Percentiles rank a stretch among this genome's conserved stretches.
These are phyloP conservation scores for Cynaeus angustus DNA, from an alignment of 2,888 invertebrate genomes.

Conservation along the genomic window DNA sequence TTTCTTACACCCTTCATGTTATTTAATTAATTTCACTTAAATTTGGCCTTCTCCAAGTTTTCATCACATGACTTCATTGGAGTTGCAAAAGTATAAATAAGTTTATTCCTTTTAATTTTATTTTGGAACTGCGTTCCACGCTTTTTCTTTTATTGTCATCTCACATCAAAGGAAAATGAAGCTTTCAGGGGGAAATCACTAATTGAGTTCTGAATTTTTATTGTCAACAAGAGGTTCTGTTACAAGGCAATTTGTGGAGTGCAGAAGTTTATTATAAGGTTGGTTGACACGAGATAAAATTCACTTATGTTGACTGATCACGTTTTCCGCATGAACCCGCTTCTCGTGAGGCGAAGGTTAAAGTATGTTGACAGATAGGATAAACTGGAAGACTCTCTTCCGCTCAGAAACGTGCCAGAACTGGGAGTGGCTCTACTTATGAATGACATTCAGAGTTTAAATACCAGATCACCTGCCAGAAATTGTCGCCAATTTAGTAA, in stretches of 20 bases:
- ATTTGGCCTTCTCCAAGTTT: too few relatives aligned
- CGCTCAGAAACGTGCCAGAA: constrained; percentile 64
- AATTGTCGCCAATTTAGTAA: background rate
- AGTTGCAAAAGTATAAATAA: constrained; percentile 37
- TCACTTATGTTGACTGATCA: constrained; percentile 67
- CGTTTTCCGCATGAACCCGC: constrained; percentile 63
- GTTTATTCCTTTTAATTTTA: constrained; percentile 31
- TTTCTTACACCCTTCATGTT: too few relatives aligned
- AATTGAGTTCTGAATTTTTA: constrained; percentile 60
- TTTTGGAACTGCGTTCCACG: constrained; percentile 10
- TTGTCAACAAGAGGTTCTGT: constrained; percentile 60
- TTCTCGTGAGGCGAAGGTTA: constrained; percentile 62
- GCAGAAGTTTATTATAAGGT: constrained; percentile 60
- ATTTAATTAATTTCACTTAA: too few relatives aligned
- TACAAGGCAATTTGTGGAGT: constrained; percentile 60
- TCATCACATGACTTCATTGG: constrained; percentile 15
- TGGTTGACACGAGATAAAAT: constrained; percentile 63
- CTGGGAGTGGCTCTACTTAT: constrained; percentile 61
- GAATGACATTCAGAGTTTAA: constrained; percentile 45
- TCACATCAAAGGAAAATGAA: constrained; percentile 42
- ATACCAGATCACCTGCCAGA: constrained; percentile 18
- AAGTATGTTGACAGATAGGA: constrained; percentile 66
- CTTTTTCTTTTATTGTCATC: constrained; percentile 30
- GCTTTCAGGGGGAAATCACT: constrained; percentile 51
- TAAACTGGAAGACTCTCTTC: constrained; percentile 65